phyloP scores from a whole-genome alignment of 2,797 vertebrate genomes.

The Pterois miles region DNA sequence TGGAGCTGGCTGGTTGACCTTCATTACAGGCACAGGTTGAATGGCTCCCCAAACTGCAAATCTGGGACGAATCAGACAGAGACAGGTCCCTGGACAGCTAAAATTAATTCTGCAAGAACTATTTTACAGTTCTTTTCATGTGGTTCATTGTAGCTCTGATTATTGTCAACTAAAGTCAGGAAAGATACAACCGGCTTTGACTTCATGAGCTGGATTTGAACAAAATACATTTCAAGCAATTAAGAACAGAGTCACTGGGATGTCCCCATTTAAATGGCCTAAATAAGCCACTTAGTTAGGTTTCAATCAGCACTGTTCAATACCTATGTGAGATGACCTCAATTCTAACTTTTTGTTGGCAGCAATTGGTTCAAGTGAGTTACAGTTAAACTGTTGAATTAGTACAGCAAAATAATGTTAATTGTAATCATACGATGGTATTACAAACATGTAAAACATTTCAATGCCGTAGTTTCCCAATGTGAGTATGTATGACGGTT shows the following conservation, averaged over 20 bases:
- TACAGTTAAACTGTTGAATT: background rate
- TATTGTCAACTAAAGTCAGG: background rate
- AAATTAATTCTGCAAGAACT: conserved; percentile 49
- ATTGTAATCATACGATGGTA: background rate
- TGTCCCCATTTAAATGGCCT: conserved; percentile 60
- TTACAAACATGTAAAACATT: background rate
- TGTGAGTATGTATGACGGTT: background rate
- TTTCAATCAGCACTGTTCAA: conserved; percentile 64
- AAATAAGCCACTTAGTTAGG: conserved; percentile 73
- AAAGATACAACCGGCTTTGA: conserved; percentile 1
- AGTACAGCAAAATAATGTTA: background rate
- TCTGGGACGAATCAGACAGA: conserved; percentile 56
- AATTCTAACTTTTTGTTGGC: conserved; percentile 49
- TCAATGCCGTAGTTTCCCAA: background rate
- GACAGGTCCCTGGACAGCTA: conserved; percentile 38
- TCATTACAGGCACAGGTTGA: conserved; percentile 54
- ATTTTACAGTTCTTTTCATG: conserved; percentile 11
- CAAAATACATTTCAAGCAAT: conserved; percentile 39
- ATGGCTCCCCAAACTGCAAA: conserved; percentile 48
- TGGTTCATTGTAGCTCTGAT: background rate
- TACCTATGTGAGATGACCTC: conserved; percentile 63
- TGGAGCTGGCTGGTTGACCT: conserved; percentile 36
- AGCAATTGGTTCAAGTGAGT: conserved; percentile 29
- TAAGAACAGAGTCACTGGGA: conserved; percentile 36
- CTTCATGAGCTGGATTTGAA: conserved; percentile 37